Evolutionary conservation across 2,113 vertebrate species (phyloP).

Genomic region (Mastomys natalensis): DNA sequence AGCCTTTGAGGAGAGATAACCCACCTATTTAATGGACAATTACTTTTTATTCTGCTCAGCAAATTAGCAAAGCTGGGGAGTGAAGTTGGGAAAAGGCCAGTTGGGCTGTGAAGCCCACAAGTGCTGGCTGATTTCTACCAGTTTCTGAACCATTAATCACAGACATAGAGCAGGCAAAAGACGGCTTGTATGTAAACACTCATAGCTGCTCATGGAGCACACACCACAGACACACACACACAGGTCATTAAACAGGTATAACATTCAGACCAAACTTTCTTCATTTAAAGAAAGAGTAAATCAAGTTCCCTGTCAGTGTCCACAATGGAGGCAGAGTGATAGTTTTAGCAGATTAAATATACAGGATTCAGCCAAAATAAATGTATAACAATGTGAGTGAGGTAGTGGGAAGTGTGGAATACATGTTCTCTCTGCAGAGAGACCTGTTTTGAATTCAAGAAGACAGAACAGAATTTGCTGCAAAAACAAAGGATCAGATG

Average conservation of each 20-base stretch:
- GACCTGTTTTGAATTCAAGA: slow-evolving; percentile 61
- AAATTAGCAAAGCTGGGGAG: slow-evolving; percentile 42
- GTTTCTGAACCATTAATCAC: slow-evolving; percentile 32
- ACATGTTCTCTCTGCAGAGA: slow-evolving; percentile 36
- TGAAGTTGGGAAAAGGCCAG: not conserved
- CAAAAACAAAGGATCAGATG: slow-evolving; percentile 61
- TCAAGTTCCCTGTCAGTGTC: not conserved
- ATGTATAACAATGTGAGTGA: slow-evolving; percentile 40
- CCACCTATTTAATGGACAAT: slow-evolving; percentile 43
- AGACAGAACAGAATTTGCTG: slow-evolving; percentile 54
- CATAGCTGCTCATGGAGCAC: not conserved
- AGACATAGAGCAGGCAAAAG: not conserved
- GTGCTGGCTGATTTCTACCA: slow-evolving; percentile 26
- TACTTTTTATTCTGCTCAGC: slow-evolving; percentile 62
- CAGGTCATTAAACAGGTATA: not conserved
- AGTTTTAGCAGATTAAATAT: not conserved
- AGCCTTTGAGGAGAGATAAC: not conserved
- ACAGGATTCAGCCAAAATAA: slow-evolving; percentile 53
- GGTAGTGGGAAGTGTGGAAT: slow-evolving; percentile 10
- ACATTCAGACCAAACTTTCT: not conserved
- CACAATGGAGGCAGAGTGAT: not conserved
- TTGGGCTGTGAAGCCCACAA: not conserved
- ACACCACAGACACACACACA: not conserved
- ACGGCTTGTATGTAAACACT: not conserved
- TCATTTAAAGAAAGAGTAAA: slow-evolving; percentile 42